These are phyloP conservation scores for Andrena cerasifolii DNA, from an alignment of 1,140 invertebrate species.

Conservation along the genomic window DNA sequence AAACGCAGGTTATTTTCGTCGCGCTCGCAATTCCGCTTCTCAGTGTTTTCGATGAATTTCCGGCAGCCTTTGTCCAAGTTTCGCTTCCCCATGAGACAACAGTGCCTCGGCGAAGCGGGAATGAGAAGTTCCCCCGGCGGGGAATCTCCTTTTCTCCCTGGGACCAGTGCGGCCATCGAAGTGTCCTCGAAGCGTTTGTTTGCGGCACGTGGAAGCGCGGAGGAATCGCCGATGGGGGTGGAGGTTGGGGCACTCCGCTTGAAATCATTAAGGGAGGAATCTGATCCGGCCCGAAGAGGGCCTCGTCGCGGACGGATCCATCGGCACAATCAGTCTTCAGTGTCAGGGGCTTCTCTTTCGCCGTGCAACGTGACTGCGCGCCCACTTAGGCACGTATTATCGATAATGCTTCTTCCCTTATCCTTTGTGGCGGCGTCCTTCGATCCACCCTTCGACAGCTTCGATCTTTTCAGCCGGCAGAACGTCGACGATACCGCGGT, in stretches of 20 bases:
- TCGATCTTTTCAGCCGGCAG: neutral
- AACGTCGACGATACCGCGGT: conserved; percentile 77
- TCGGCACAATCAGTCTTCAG: neutral
- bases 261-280: conserved; percentile 57
- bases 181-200: neutral
- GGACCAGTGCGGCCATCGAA: conserved; percentile 8
- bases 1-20: no score
- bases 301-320: neutral
- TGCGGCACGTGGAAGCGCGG: neutral
- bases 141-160: neutral
- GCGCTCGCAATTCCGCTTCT: no score
- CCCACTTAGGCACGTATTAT: conserved; percentile 65
- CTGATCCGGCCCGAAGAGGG: conserved; percentile 8
- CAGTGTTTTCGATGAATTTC: no score
- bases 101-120: no score
- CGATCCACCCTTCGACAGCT: conserved; percentile 8
- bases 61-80: neutral
- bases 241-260: neutral
- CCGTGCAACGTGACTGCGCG: conserved; percentile 10
- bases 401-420: conserved; percentile 50
- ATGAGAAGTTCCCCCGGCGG: no score
- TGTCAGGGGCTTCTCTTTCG: conserved; percentile 32
- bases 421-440: neutral
- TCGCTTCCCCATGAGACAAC: neutral
- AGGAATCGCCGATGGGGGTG: neutral